phyloP scores from a whole-genome alignment of 2,888 invertebrate species.

The Papilio gigon region DNA sequence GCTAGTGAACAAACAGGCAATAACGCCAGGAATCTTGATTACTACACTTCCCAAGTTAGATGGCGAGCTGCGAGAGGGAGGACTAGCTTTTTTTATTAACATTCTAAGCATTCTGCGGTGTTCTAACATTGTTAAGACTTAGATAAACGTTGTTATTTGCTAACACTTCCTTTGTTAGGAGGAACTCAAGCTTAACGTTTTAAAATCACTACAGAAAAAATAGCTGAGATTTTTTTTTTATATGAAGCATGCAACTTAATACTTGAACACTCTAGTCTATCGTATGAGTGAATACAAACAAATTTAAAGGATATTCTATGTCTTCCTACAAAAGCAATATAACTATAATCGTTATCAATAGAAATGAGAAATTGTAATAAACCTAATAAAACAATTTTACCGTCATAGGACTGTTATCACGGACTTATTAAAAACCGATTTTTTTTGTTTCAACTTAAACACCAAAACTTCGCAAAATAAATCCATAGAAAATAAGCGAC shows the following conservation, averaged over 20 bases:
- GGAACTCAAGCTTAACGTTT: background rate
- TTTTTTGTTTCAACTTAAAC: too few relatives aligned
- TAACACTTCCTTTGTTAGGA: background rate
- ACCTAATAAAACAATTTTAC: too few relatives aligned
- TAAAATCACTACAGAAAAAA: too few relatives aligned
- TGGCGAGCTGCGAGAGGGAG: background rate
- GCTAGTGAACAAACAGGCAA: constrained; percentile 18
- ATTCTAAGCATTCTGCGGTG: constrained; percentile 11
- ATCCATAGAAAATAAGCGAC: too few relatives aligned
- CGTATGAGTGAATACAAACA: too few relatives aligned
- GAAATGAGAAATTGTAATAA: too few relatives aligned
- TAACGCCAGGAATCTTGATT: constrained; percentile 24
- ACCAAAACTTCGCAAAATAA: too few relatives aligned
- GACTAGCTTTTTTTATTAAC: constrained; percentile 11
- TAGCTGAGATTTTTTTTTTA: background rate
- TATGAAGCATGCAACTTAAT: background rate
- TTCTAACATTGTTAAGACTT: constrained; percentile 12
- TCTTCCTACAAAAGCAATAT: too few relatives aligned
- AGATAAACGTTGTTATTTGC: background rate
- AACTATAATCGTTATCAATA: too few relatives aligned
- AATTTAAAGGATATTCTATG: too few relatives aligned
- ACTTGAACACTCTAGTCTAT: background rate
- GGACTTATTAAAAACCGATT: too few relatives aligned
- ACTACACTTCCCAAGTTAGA: constrained; percentile 16
- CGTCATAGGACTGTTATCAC: too few relatives aligned